Base-by-base conservation (phyloP, 53 echinoderm and acorn worm species). In the Echinometra lucunter region DNA sequence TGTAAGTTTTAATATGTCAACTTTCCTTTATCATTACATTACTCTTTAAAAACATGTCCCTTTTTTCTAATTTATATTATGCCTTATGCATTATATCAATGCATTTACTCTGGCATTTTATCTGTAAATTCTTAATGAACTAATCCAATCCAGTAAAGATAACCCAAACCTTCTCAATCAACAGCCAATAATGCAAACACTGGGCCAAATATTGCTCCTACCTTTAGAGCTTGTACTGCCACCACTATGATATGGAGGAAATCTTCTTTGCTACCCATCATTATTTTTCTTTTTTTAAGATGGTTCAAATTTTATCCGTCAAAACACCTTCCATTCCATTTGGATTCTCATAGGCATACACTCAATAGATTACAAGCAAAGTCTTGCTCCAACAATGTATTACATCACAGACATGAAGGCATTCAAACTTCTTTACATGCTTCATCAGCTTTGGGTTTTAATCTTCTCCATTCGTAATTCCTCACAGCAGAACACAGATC, bases 221-320 rank as follows among this genome's bases (percentile, higher is more conserved):
- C 90, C 89, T 95, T 94, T 37, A 94, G 32, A 13, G 66, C 94
- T 63, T 94, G 94, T 6, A 94, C 66, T n/a, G 94, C 94, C 4
- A 94, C 94, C 1, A 94, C 94, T 37, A 94, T 58, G 1, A 83
- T 83, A 66, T 94, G 94, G 42, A 94, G 94, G 32, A 63, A 83
- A 83, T 94, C 94, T 30, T 94, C 94, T 25, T 28, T 60, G 66
- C 83, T 83, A 23, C 94, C 85, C 94, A 94, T 94, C 15, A 38
- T 45, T 1, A 94, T 60, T 28, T 57, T 28, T 4, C 8, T n/a
- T n/a, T n/a, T n/a, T n/a, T n/a, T n/a, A n/a, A 89, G 44, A 58
- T 58, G 23, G 9, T 34, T 3, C 57, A 21, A 53, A 16, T 55
- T 53, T 13, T 45, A 89, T 10, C 30, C 11, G 37, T 60, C 13